Conservation (phyloP, 2,888 invertebrate genomes). For the Eristalis arbustorum region DNA sequence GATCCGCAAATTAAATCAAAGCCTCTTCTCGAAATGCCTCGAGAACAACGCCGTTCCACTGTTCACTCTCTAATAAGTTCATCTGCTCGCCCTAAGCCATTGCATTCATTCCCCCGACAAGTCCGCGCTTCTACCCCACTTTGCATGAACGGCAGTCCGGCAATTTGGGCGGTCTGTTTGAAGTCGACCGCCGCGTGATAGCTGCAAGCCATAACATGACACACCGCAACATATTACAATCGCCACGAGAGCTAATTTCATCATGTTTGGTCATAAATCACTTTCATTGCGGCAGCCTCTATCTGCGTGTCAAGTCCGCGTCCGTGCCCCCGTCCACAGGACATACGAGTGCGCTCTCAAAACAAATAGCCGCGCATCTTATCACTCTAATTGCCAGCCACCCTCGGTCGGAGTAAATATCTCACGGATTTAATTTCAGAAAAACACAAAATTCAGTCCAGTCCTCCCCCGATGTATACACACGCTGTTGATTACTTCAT, state of each 20-base stretch:
- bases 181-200: constrained; percentile 9
- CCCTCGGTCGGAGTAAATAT: constrained; percentile 10
- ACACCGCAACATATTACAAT: constrained; percentile 11
- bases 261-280: constrained; percentile 25
- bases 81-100: too few species aligned
- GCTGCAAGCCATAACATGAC: constrained; percentile 9
- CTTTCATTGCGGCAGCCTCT: background rate
- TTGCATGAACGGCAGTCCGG: background rate
- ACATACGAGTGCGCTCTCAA: background rate
- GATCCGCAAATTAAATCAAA: too few species aligned
- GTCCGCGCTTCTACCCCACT: background rate
- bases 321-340: background rate
- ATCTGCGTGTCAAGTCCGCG: background rate
- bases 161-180: background rate
- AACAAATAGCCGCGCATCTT: constrained; percentile 19
- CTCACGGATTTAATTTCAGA: constrained; percentile 27
- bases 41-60: too few species aligned
- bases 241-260: constrained; percentile 12
- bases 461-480: constrained; percentile 9
- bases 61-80: too few species aligned
- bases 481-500: constrained; percentile 19
- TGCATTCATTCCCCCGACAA: background rate
- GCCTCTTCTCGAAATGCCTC: too few species aligned
- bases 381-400: constrained; percentile 38
- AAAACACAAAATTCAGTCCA: constrained; percentile 1